Base-by-base conservation (phyloP, 2,113 vertebrate genomes). In the Passer domesticus region DNA sequence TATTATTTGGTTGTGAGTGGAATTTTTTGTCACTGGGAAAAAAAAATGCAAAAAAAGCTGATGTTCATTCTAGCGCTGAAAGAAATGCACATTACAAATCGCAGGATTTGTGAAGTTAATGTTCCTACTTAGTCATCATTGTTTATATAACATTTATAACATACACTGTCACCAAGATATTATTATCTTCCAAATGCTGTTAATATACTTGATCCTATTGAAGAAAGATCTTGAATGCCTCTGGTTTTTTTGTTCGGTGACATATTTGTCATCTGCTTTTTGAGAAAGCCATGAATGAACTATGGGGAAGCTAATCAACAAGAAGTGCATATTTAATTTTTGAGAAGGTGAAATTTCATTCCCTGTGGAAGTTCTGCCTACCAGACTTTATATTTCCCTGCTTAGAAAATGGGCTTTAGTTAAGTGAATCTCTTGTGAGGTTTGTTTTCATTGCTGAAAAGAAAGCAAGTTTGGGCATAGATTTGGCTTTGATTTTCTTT, bases 71-170 rank as follows among this genome's bases (percentile, higher is more conserved):
- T 85, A 62, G 62, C 72, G 25, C 70, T 74, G 55, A 80, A 83
- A 67, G 39, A 83, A 64, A 31, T 2, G 2, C 64, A 24, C 59
- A 39, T 91, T 84, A 80, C 72, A 77, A 90, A 88, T 85, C 50
- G 33, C 35, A 77, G 72, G 24, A 16, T 75, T 89, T 95, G 44
- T 94, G 90, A 85, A 95, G 82, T 90, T 89, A 77, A 87, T 85
- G 59, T 90, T 95, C 67, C 84, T 82, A 69, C 46, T 92, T 96
- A 55, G 47, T 31, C 82, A 60, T 90, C 33, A 8, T 63, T 90
- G 72, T 79, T 89, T 75, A 37, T 93, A 30, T 74, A 86, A 76
- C 47, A 70, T 89, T 78, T 91, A 30, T 74, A 86, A 81, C 63
- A 69, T 70, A 44, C 0, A 5, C 63, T 87, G 47, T 70, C 63